These are phyloP conservation scores for Numida meleagris DNA, from an alignment of 2,113 vertebrate genomes.

Conservation along the genomic window DNA sequence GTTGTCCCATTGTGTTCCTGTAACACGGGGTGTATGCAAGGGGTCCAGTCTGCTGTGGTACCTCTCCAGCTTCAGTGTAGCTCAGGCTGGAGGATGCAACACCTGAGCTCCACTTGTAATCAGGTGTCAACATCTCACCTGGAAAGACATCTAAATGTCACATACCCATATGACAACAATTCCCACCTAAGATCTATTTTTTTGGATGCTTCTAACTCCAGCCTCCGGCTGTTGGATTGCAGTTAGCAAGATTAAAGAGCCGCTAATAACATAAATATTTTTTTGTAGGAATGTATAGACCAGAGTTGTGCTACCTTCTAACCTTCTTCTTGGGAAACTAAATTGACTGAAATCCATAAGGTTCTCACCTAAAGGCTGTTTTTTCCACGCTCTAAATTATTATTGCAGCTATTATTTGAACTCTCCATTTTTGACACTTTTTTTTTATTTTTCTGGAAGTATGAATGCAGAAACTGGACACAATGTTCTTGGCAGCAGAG, in stretches of 20 bases:
- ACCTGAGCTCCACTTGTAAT: background rate
- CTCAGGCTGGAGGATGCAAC: fast-evolving
- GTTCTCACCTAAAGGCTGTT: background rate
- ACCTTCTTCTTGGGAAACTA: background rate
- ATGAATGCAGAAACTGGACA: background rate
- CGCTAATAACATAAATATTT: background rate
- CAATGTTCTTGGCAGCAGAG: background rate
- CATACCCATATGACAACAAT: background rate
- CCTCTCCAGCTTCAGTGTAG: background rate
- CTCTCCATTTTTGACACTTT: background rate
- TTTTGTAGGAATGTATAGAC: background rate
- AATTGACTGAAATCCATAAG: background rate
- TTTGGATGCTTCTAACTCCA: background rate
- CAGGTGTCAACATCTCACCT: background rate
- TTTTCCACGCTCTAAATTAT: background rate
- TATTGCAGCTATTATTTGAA: background rate
- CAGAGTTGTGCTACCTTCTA: background rate
- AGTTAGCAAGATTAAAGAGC: background rate
- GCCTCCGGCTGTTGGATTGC: background rate
- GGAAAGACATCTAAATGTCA: background rate
- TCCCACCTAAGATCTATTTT: background rate
- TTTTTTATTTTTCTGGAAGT: background rate
- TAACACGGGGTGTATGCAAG: background rate
- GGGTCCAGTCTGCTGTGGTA: background rate
- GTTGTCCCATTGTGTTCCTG: background rate